These are phyloP conservation scores for Lomographa bimaculata DNA, from an alignment of 2,888 invertebrate genomes.

Conservation along the genomic window DNA sequence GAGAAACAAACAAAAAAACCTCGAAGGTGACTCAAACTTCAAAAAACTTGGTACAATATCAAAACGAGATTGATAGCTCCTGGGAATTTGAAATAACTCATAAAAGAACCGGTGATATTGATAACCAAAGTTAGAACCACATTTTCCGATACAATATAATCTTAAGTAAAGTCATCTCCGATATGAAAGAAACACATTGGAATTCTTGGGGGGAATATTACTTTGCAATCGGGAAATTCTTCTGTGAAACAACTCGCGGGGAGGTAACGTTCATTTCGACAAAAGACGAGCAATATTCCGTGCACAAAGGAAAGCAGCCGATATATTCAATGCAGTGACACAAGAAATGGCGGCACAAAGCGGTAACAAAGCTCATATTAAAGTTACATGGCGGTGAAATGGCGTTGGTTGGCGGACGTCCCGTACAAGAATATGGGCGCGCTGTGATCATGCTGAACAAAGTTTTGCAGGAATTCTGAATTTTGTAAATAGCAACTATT, in stretches of 20 bases:
- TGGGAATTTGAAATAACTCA: conserved; percentile 38
- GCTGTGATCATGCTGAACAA: conserved; percentile 5
- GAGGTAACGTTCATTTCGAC: conserved; percentile 81
- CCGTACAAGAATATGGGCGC: conserved; percentile 10
- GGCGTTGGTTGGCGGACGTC: conserved; percentile 8
- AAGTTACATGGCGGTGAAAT: conserved; percentile 57
- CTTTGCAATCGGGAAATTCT: conserved; percentile 82
- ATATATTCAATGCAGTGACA: conserved; percentile 84
- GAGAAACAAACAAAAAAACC: conserved; percentile 1
- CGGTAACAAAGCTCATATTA: conserved; percentile 82
- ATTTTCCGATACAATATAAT: conserved; percentile 72
- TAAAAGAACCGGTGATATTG: conserved; percentile 50
- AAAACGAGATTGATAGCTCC: conserved; percentile 43
- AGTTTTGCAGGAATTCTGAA: neutral
- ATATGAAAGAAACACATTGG: conserved; percentile 80
- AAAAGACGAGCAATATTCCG: conserved; percentile 82
- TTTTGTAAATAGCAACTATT: too few relatives aligned
- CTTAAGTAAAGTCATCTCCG: conserved; percentile 76
- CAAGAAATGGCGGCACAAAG: conserved; percentile 79
- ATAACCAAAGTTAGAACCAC: conserved; percentile 61
- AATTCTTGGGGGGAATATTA: conserved; percentile 83
- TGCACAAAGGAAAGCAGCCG: conserved; percentile 80
- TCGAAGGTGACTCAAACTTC: conserved; percentile 14
- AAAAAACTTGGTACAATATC: conserved; percentile 21
- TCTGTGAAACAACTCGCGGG: conserved; percentile 79